These are phyloP conservation scores for Solenopsis invicta DNA, from an alignment of 1,140 invertebrate species.

Conservation along the genomic window DNA sequence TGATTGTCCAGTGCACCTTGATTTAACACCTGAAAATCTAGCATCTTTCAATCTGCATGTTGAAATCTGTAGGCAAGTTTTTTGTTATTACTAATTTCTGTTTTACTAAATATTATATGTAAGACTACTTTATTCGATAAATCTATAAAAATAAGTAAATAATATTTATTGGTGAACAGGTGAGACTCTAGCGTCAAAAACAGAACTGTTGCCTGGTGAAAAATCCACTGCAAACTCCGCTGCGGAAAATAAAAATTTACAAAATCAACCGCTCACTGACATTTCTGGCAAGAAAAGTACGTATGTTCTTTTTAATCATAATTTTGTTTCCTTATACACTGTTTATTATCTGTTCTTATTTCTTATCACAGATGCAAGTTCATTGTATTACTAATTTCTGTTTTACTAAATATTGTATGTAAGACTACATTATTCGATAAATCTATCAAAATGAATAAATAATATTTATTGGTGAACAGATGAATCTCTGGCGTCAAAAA, in stretches of 20 bases:
- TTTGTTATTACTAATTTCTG: neutral
- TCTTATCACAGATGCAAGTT: conserved; percentile 29
- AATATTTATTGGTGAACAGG: conserved; percentile 4
- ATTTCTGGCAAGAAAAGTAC: conserved; percentile 2
- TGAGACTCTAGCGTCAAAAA: neutral
- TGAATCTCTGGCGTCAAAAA: neutral
- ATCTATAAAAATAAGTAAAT: neutral
- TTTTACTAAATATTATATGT: too few relatives aligned
- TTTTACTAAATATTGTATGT: too few relatives aligned
- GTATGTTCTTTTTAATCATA: neutral
- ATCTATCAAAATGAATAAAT: too few relatives aligned
- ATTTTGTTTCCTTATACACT: neutral
- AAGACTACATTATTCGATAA: too few relatives aligned
- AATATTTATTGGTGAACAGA: neutral
- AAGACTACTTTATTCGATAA: too few relatives aligned
- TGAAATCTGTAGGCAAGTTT: neutral
- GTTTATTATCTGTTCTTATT: neutral
- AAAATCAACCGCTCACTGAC: neutral
- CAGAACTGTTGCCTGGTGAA: neutral
- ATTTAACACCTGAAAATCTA: too few relatives aligned
- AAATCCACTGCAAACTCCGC: neutral
- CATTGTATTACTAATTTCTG: too few relatives aligned
- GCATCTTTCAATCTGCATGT: too few relatives aligned
- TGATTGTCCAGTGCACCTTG: too few relatives aligned
- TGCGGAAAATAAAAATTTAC: neutral